Conservation (phyloP, 1,140 invertebrate species). For the Sycophaga agraensis region DNA sequence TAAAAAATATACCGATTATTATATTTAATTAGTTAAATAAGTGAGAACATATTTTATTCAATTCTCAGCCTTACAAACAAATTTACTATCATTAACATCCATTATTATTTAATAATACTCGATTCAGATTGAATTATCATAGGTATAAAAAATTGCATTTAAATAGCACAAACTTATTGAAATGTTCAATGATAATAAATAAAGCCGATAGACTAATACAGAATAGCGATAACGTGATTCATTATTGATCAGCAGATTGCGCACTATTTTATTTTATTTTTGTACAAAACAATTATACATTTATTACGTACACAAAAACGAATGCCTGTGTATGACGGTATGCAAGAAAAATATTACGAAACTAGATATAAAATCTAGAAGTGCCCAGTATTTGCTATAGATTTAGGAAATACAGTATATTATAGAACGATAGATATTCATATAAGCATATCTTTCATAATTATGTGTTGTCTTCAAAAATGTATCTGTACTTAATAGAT, state of each 20-base stretch:
- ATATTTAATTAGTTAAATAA: too few species aligned
- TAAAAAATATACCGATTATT: too few species aligned
- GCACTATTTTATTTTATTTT: constrained; percentile 24
- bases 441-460: constrained; percentile 14
- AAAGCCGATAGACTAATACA: neutral
- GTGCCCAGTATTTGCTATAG: constrained; percentile 26
- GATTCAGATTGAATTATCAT: too few species aligned
- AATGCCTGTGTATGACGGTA: neutral
- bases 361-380: constrained; percentile 21
- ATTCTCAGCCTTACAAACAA: too few species aligned
- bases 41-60: too few species aligned
- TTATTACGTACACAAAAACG: neutral
- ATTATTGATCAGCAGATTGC: constrained; percentile 10
- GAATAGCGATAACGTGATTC: neutral
- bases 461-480: neutral
- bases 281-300: constrained; percentile 1
- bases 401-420: constrained; percentile 3
- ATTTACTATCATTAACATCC: neutral
- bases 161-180: constrained; percentile 16
- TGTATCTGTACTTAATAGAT: neutral
- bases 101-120: too few species aligned
- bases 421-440: constrained; percentile 17
- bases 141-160: neutral
- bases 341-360: neutral
- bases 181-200: neutral